These are phyloP conservation scores for Mamestra brassicae DNA, from an alignment of 2,888 invertebrate genomes.

Conservation along the genomic window DNA sequence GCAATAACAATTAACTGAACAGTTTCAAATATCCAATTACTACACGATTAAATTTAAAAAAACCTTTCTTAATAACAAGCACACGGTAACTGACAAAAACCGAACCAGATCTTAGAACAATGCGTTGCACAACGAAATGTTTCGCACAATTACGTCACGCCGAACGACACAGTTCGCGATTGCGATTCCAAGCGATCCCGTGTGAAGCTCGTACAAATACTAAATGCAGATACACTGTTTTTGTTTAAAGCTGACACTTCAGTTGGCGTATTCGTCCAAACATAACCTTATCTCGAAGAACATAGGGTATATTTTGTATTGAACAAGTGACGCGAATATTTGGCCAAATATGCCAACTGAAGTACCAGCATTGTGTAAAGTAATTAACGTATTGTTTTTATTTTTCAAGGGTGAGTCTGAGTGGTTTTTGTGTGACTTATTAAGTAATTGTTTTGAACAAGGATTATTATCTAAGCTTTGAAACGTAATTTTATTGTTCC, in stretches of 20 bases:
- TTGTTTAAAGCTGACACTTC: slow-evolving; percentile 31
- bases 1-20: slow-evolving; percentile 35
- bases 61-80: slow-evolving; percentile 54
- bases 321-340: no score
- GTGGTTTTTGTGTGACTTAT: slow-evolving; percentile 53
- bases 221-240: slow-evolving; percentile 44
- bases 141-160: slow-evolving; percentile 69
- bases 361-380: slow-evolving; percentile 21
- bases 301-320: no score
- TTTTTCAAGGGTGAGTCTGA: slow-evolving; percentile 61
- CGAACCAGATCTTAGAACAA: slow-evolving; percentile 69
- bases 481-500: slow-evolving; percentile 29
- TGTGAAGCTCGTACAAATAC: slow-evolving; percentile 60
- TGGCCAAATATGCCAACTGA: no score
- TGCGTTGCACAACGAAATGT: slow-evolving; percentile 64
- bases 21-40: slow-evolving; percentile 23
- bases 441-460: slow-evolving; percentile 58
- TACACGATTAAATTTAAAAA: slow-evolving; percentile 18
- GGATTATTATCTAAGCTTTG: slow-evolving; percentile 58
- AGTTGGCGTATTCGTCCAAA: no score
- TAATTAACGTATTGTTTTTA: slow-evolving; percentile 59
- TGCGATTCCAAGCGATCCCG: slow-evolving; percentile 58
- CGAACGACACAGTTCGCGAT: slow-evolving; percentile 47
- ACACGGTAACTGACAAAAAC: slow-evolving; percentile 60
- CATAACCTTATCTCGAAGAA: no score